These are phyloP conservation scores for Leucozona laternaria DNA, from an alignment of 2,888 invertebrate species.

Conservation along the genomic window DNA sequence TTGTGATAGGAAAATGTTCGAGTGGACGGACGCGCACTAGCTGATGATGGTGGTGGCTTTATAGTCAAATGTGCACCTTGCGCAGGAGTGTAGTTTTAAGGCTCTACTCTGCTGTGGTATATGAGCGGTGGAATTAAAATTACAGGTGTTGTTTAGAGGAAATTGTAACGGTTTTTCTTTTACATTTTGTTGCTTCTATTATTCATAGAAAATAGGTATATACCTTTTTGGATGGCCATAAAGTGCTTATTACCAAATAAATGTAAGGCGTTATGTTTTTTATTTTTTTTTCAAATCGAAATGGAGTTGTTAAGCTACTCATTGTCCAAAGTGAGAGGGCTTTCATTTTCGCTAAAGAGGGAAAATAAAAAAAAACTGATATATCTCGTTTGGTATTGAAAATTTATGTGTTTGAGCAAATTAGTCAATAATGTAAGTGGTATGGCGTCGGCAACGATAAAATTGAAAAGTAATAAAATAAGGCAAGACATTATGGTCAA, in stretches of 20 bases:
- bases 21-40: not conserved
- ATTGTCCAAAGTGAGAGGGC: constrained; percentile 36
- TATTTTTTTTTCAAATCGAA: not conserved
- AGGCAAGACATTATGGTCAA: not conserved
- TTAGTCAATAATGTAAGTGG: constrained; percentile 16
- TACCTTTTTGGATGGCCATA: constrained; percentile 15
- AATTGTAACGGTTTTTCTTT: constrained; percentile 61
- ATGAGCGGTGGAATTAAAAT: constrained; percentile 68
- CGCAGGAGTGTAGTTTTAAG: not conserved
- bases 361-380: not conserved
- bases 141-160: constrained; percentile 59
- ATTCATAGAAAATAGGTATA: constrained; percentile 15
- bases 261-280: constrained; percentile 23
- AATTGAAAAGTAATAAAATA: constrained; percentile 3
- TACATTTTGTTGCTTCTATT: not conserved
- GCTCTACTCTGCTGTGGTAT: constrained; percentile 27
- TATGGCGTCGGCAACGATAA: too few species aligned
- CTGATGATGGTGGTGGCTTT: not conserved
- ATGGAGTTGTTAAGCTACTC: constrained; percentile 46
- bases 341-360: constrained; percentile 33
- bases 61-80: constrained; percentile 63
- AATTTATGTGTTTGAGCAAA: constrained; percentile 9
- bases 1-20: constrained; percentile 31
- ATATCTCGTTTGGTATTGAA: constrained; percentile 3
- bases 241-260: constrained; percentile 57